Evolutionary conservation across 2,113 vertebrate species (phyloP).

Genomic region (Odontophorus gujanensis): DNA sequence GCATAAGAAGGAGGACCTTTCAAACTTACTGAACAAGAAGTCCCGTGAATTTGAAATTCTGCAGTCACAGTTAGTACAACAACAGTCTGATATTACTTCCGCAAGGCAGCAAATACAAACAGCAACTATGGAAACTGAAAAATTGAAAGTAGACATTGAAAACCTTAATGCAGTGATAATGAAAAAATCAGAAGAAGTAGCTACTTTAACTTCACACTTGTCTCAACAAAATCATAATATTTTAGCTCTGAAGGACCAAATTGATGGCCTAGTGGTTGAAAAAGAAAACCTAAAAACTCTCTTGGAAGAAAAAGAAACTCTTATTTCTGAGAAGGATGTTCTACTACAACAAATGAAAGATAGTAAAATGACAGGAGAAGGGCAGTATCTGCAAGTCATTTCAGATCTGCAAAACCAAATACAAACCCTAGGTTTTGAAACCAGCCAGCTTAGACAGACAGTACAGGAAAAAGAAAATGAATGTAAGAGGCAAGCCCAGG

Average conservation of each 20-base stretch:
- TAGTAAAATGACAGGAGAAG: conserved; percentile 66
- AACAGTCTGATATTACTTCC: conserved; percentile 61
- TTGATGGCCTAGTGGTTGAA: conserved; percentile 63
- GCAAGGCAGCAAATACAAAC: conserved; percentile 72
- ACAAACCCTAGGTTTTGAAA: conserved; percentile 57
- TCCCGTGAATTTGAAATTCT: conserved; percentile 69
- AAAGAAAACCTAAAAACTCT: conserved; percentile 67
- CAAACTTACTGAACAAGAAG: conserved; percentile 60
- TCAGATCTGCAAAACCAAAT: conserved; percentile 73
- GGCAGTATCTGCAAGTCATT: conserved; percentile 70
- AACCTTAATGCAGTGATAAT: conserved; percentile 35
- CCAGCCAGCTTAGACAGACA: conserved; percentile 1
- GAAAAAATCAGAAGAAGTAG: conserved; percentile 71
- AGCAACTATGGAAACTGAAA: conserved; percentile 76
- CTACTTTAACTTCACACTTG: conserved; percentile 68
- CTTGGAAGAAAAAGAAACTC: conserved; percentile 73
- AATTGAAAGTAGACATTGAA: conserved; percentile 78
- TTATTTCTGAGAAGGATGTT: conserved; percentile 74
- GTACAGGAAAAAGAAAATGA: conserved; percentile 74
- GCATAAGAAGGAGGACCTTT: conserved; percentile 67
- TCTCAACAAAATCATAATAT: conserved; percentile 67
- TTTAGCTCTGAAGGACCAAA: conserved; percentile 72
- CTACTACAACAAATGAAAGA: conserved; percentile 77
- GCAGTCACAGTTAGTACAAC: conserved; percentile 60
- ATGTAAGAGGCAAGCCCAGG: conserved; percentile 69